phyloP scores from a whole-genome alignment of 2,888 invertebrate genomes.

The Tricholauxania praeusta region DNA sequence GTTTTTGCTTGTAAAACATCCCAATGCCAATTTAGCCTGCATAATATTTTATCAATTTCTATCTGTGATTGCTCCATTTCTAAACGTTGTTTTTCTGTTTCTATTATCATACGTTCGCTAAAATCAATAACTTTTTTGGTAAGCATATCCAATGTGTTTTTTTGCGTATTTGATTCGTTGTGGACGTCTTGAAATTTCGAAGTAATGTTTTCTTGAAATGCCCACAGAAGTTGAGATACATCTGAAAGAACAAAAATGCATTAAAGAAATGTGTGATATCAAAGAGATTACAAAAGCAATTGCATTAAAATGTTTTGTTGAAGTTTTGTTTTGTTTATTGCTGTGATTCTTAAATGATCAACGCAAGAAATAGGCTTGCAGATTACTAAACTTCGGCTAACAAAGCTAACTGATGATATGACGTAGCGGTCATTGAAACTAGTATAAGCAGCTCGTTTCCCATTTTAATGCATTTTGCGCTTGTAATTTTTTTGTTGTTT shows the following conservation, averaged over 20 bases:
- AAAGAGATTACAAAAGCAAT: too few relatives aligned
- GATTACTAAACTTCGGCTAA: too few relatives aligned
- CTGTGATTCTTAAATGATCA: too few relatives aligned
- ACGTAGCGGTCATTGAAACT: too few relatives aligned
- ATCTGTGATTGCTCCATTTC: slow-evolving; percentile 34
- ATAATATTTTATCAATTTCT: slow-evolving; percentile 38
- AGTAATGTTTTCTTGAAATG: slow-evolving; percentile 28
- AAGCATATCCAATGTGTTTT: slow-evolving; percentile 23
- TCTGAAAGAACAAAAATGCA: slow-evolving; percentile 30
- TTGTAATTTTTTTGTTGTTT: too few relatives aligned
- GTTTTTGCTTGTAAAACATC: slow-evolving; percentile 40
- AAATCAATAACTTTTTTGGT: slow-evolving; percentile 36
- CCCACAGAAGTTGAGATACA: slow-evolving; percentile 32
- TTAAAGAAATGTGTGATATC: too few relatives aligned
- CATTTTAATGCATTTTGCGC: too few relatives aligned
- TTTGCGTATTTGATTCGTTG: neutral
- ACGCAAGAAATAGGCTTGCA: too few relatives aligned
- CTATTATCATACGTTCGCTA: slow-evolving; percentile 31
- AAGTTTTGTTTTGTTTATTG: too few relatives aligned
- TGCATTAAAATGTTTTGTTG: too few relatives aligned
- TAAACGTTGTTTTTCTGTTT: slow-evolving; percentile 26
- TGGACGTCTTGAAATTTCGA: slow-evolving; percentile 16
- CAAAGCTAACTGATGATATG: too few relatives aligned
- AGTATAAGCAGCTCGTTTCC: too few relatives aligned
- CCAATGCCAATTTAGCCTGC: slow-evolving; percentile 43